Conservation (phyloP, 2,797 vertebrate species). For the Sebastolobus altivelis region DNA sequence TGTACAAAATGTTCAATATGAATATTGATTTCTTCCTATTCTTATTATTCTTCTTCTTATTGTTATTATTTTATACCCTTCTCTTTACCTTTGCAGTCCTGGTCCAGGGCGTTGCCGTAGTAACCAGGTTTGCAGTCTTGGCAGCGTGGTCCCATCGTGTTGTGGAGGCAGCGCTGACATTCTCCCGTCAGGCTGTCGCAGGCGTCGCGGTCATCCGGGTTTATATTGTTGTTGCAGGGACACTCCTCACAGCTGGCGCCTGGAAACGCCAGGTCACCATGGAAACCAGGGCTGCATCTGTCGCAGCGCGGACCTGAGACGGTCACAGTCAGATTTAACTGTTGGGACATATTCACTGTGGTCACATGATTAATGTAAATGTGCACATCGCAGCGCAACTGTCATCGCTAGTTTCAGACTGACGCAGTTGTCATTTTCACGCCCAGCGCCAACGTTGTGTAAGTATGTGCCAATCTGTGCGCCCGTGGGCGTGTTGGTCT, state of each 20-base stretch:
- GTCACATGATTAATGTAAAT: neutral
- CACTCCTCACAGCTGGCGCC: slow-evolving; percentile 81
- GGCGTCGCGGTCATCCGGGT: slow-evolving; percentile 80
- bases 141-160: slow-evolving; percentile 87
- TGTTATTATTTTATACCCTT: no score
- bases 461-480: no score
- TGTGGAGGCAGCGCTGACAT: slow-evolving; percentile 88
- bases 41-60: no score
- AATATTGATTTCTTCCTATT: no score
- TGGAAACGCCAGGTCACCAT: slow-evolving; percentile 75
- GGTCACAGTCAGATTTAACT: neutral
- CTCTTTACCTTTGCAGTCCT: slow-evolving; percentile 87
- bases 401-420: no score
- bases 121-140: slow-evolving; percentile 89
- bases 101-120: slow-evolving; percentile 87
- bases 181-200: slow-evolving; percentile 86
- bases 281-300: slow-evolving; percentile 87
- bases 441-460: no score
- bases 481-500: no score
- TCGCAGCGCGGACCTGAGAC: slow-evolving; percentile 87
- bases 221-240: slow-evolving; percentile 89
- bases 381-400: neutral
- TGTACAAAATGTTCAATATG: no score
- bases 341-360: neutral
- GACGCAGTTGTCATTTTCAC: no score